Evolutionary conservation across 2,888 invertebrate species (phyloP).

Genomic region (Macrosiphum euphorbiae): DNA sequence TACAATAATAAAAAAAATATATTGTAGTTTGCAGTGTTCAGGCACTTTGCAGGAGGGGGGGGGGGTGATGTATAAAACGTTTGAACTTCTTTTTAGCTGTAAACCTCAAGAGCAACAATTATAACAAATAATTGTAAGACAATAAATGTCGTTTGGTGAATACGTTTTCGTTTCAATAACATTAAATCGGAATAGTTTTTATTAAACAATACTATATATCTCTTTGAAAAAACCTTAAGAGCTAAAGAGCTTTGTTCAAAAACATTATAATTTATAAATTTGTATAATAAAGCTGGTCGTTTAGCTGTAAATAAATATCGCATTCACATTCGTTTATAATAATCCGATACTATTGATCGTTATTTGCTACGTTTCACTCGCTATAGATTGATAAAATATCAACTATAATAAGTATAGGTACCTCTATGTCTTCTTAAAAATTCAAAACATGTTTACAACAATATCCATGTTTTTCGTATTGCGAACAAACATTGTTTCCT

Average conservation of each 20-base stretch:
- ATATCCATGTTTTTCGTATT: background rate
- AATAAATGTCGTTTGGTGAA: background rate
- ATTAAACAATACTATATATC: background rate
- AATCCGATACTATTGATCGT: background rate
- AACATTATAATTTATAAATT: background rate
- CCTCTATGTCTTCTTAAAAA: background rate
- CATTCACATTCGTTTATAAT: background rate
- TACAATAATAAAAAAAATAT: background rate
- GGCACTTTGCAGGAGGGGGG: background rate
- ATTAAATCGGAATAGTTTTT: background rate
- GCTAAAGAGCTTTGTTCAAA: background rate
- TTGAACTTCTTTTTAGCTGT: background rate
- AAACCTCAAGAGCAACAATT: background rate
- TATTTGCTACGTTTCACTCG: background rate
- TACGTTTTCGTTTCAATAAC: background rate
- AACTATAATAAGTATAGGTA: background rate
- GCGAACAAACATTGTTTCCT: background rate
- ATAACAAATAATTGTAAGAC: background rate
- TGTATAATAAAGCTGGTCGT: background rate
- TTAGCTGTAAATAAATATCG: background rate
- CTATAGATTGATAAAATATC: background rate
- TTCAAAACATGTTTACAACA: too few species aligned
- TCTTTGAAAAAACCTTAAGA: background rate
- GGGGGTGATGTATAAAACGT: background rate
- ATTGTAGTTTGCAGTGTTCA: background rate